Base-by-base conservation (phyloP, 2,113 vertebrate genomes). In the Brienomyrus longianalis region DNA sequence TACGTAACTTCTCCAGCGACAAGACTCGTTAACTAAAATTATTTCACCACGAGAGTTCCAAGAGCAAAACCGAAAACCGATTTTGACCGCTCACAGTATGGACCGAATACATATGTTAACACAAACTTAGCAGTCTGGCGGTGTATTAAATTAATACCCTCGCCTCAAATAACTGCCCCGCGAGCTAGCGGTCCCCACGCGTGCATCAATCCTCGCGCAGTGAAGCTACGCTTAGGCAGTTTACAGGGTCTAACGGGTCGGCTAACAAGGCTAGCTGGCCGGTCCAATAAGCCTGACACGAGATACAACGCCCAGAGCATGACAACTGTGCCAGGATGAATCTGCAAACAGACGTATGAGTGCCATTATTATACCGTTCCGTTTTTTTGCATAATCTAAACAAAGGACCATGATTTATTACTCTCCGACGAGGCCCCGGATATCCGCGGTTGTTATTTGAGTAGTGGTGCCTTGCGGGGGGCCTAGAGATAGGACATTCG, bases 391-490 rank as follows among this genome's bases (percentile, higher is more conserved):
- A 10, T 7, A 1, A 43, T 43, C 43, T 56, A 83, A 66, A 62
- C 39, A 5, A 84, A 89, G 48, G 23, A 39, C 50, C 21, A 47
- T 3, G 35, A 84, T 45, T 59, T 84, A 27, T 10, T 23, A 7
- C 52, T 15, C 11, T 27, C 35, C 19, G 31, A 35, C 52, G 51
- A 45, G 95, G 95, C 95, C 95, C 92, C 31, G 5, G 70, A 88
- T 89, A 91, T 92, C 95, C 95, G 35, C 94, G 95, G 91, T 43
- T 91, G 89, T 56, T 23, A 94, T 91, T 96, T 90, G 88, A 54
- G 50, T 15, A 80, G 70, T 43, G 43, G 35, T 17, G 1, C 87
- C 90, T 83, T 1, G 19, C 39, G 89, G 91, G 90, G 83, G 88
- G 91, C 88, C 23, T 74, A 17, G 62, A 87, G 74, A 77, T 45